phyloP scores from a whole-genome alignment of 2,888 invertebrate genomes.

The Maniola hyperantus region DNA sequence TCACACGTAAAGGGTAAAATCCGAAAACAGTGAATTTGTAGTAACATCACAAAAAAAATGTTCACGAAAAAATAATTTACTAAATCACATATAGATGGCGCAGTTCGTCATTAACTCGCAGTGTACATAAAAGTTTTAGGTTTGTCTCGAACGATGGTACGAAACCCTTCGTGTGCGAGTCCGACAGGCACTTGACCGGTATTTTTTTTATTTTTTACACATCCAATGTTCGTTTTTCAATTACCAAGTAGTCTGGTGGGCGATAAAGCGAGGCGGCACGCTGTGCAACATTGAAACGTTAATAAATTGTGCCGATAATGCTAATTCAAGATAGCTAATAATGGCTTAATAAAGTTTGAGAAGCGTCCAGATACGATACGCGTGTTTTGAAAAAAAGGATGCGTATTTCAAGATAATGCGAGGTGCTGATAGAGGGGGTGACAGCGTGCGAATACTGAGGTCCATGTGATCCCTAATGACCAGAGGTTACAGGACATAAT shows the following conservation, averaged over 20 bases:
- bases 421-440: background rate
- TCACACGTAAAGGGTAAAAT: too few relatives aligned
- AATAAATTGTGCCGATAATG: slow-evolving; percentile 49
- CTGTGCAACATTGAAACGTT: slow-evolving; percentile 43
- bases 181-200: too few relatives aligned
- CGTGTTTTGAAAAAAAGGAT: slow-evolving; percentile 26
- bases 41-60: too few relatives aligned
- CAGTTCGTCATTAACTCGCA: too few relatives aligned
- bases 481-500: background rate
- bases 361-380: slow-evolving; percentile 32
- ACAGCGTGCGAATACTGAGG: slow-evolving; percentile 12
- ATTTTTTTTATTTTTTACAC: background rate
- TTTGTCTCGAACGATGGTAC: too few relatives aligned
- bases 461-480: background rate
- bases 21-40: too few relatives aligned
- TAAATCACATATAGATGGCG: too few relatives aligned
- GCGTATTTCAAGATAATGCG: slow-evolving; percentile 26
- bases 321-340: slow-evolving; percentile 44
- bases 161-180: too few relatives aligned
- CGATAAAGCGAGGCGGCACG: slow-evolving; percentile 38
- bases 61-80: too few relatives aligned
- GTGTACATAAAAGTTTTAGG: too few relatives aligned
- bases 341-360: slow-evolving; percentile 49
- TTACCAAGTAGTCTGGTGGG: slow-evolving; percentile 12
- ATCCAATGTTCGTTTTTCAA: slow-evolving; percentile 6